Evolutionary conservation across 2,797 vertebrate species (phyloP).

Genomic region (Brachymystax lenok): DNA sequence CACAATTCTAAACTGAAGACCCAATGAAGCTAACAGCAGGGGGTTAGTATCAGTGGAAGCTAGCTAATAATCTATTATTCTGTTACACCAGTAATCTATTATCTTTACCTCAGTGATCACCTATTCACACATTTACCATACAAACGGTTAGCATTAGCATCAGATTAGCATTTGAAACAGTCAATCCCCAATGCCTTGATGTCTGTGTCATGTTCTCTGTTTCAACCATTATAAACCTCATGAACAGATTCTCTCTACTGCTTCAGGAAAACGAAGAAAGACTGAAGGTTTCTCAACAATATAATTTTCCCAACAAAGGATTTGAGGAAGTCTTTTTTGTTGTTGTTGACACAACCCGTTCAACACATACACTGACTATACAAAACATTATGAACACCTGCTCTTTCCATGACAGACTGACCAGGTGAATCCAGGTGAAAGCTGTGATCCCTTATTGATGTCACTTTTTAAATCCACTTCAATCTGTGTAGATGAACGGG

Average conservation of each 20-base stretch:
- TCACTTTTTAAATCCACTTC: too few species aligned
- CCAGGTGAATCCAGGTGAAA: too few species aligned
- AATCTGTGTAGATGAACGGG: too few species aligned
- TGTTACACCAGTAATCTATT: neutral
- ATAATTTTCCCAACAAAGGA: neutral
- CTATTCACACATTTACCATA: neutral
- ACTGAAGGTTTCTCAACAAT: neutral
- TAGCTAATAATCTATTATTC: conserved; percentile 1
- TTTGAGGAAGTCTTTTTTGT: too few species aligned
- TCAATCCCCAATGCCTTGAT: neutral
- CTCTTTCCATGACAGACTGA: too few species aligned
- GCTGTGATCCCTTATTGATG: too few species aligned
- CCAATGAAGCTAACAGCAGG: neutral
- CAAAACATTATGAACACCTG: too few species aligned
- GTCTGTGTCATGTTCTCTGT: too few species aligned
- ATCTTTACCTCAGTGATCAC: neutral
- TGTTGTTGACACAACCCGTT: too few species aligned
- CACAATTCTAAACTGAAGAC: neutral
- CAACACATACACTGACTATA: too few species aligned
- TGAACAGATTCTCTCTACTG: neutral
- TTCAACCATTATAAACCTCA: too few species aligned
- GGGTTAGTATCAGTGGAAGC: neutral
- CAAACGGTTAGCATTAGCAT: neutral
- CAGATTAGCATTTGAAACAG: neutral
- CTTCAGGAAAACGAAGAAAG: neutral